Evolutionary conservation across 2,113 vertebrate genomes (phyloP).

Genomic region (Rousettus leschenaultii): DNA sequence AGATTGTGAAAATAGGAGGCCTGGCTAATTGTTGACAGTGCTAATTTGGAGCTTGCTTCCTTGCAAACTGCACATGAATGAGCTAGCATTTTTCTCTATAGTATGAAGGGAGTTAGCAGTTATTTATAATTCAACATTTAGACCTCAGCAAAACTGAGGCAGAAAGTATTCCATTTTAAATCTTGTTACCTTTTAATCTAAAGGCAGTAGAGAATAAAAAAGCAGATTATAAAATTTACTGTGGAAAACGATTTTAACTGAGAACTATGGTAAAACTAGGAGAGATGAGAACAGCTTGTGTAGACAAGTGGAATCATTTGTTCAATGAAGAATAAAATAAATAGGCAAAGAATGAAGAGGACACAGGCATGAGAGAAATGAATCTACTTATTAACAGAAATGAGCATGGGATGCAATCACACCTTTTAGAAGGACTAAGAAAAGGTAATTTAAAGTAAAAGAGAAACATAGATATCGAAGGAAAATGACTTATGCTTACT

Average conservation of each 20-base stretch:
- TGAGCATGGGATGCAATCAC: background rate
- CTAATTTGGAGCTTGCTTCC: background rate
- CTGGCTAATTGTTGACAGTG: background rate
- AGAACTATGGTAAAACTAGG: background rate
- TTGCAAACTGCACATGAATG: background rate
- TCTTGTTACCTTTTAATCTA: background rate
- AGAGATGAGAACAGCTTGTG: background rate
- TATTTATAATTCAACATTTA: background rate
- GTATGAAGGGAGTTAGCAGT: background rate
- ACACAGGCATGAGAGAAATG: background rate
- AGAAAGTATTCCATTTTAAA: background rate
- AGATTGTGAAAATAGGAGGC: background rate
- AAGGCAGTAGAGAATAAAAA: background rate
- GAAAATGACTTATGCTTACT: background rate
- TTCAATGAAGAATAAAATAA: background rate
- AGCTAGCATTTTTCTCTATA: background rate
- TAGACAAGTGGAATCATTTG: background rate
- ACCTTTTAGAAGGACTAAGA: background rate
- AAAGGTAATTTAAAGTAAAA: background rate
- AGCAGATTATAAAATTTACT: background rate
- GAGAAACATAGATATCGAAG: background rate
- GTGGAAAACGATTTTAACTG: background rate
- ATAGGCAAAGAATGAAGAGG: background rate
- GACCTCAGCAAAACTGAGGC: slow-evolving; percentile 18
- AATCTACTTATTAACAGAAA: background rate